Evolutionary conservation across 2,888 invertebrate species (phyloP).

Genomic region (Trilocha varians): DNA sequence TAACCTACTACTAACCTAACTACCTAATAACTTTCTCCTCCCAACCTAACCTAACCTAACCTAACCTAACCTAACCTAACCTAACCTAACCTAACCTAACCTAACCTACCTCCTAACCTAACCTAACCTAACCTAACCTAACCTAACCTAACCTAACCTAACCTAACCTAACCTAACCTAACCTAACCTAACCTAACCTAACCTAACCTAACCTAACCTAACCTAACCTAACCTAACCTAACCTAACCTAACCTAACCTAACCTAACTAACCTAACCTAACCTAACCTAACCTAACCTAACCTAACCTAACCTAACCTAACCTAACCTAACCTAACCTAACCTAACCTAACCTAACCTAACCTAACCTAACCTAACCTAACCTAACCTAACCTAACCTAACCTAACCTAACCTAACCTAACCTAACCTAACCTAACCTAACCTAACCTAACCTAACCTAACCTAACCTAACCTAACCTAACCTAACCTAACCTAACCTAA

Average conservation of each 20-base stretch:
- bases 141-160: constrained; percentile 19
- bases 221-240: constrained; percentile 20
- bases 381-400: constrained; percentile 14
- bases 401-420: constrained; percentile 14
- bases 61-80: constrained; percentile 18
- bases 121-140: constrained; percentile 20
- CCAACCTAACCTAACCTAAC: constrained; percentile 17
- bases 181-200: constrained; percentile 20
- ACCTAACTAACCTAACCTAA: constrained; percentile 18
- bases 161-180: constrained; percentile 22
- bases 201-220: constrained; percentile 20
- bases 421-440: constrained; percentile 14
- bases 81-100: constrained; percentile 18
- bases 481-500: constrained; percentile 14
- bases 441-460: constrained; percentile 10
- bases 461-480: constrained; percentile 14
- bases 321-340: constrained; percentile 13
- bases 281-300: constrained; percentile 18
- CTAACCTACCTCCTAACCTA: constrained; percentile 17
- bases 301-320: constrained; percentile 19
- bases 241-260: constrained; percentile 20
- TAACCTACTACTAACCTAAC: constrained; percentile 18
- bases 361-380: constrained; percentile 17
- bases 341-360: constrained; percentile 16
- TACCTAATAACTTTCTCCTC: too few species aligned